Conservation (phyloP, 2,888 invertebrate genomes). For the Platerodrilus igneus region DNA sequence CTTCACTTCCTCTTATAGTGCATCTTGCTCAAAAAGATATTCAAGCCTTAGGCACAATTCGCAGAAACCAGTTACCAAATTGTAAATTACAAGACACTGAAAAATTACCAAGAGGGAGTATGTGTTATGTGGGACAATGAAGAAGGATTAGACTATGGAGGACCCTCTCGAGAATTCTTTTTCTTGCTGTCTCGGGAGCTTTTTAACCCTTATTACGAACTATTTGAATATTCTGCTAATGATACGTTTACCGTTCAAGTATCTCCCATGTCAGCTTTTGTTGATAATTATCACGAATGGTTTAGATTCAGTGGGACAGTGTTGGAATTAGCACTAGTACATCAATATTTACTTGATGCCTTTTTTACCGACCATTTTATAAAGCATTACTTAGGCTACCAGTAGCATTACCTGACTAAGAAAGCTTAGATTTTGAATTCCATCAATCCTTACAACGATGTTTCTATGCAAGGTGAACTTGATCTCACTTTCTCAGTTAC, state of each 20-base stretch:
- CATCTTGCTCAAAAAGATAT: too few species aligned
- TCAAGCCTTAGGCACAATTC: too few species aligned
- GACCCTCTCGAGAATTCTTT: conserved; percentile 96
- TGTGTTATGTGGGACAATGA: conserved; percentile 94
- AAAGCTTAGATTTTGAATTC: conserved; percentile 90
- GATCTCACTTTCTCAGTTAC: conserved; percentile 88
- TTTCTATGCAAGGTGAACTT: conserved; percentile 60
- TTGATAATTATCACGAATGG: conserved; percentile 97
- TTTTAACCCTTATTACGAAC: conserved; percentile 97
- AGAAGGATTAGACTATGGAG: conserved; percentile 96
- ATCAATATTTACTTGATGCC: conserved; percentile 93
- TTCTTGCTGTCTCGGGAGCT: conserved; percentile 94
- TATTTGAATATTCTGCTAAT: conserved; percentile 97
- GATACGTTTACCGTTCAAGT: conserved; percentile 96
- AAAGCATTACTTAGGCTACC: conserved; percentile 85
- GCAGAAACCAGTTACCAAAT: too few species aligned
- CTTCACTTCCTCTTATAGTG: too few species aligned
- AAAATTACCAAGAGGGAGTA: conserved; percentile 90
- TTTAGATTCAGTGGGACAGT: conserved; percentile 94
- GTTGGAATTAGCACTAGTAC: conserved; percentile 89
- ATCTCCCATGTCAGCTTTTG: conserved; percentile 93
- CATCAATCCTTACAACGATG: conserved; percentile 87
- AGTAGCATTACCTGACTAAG: conserved; percentile 74
- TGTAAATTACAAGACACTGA: conserved; percentile 92
- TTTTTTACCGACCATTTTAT: conserved; percentile 97